Base-by-base conservation (phyloP, 2,113 vertebrate genomes). In the Istiophorus platypterus region DNA sequence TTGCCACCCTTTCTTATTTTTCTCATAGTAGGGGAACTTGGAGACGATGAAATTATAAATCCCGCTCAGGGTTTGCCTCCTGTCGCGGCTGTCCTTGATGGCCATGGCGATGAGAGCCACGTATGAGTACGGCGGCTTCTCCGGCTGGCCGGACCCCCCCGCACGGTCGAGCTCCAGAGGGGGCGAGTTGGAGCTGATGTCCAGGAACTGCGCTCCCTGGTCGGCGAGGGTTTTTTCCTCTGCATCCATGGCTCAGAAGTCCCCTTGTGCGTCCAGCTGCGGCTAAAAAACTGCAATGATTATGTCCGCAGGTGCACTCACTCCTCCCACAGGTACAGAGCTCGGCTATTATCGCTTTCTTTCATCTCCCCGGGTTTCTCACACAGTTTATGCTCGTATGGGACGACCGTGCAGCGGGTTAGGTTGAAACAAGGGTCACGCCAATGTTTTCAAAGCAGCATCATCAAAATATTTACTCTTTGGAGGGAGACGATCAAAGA, bases 81-180 rank as follows among this genome's bases (percentile, higher is more conserved):
- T 92, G n/a, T 87, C 92, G 0, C 73, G 83, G 87, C 95, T 96
- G 49, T 94, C 92, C 10, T 91, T 89, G 22, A 97, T 96, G 59
- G 96, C 97, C 96, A 96, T 96, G 47, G 96, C 93, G 58, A 97
- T 97, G 47, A 97, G 93, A 22, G 96, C 96, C 57, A 94, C 95
- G 78, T 96, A 97, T 0, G 96, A 96, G 37, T 95, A 97, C 0
- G 95, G 96, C 0, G 96, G 96, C 66, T 96, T 96, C 76, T 89
- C 89, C 27, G 2, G 27, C 2, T 58, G 79, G 1, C 10, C 39
- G 14, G 1, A 2, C 12, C 29, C 72, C 26, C 59, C 68, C 39
- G 15, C 63, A n/a, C 64, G 24, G 80, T 39, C 11, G 57, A 73
- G 54, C 45, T 78, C 81, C 4, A 66, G 5, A 0, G 41, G 18